Base-by-base conservation (phyloP, 2,888 invertebrate species). In the Morpho helenor region DNA sequence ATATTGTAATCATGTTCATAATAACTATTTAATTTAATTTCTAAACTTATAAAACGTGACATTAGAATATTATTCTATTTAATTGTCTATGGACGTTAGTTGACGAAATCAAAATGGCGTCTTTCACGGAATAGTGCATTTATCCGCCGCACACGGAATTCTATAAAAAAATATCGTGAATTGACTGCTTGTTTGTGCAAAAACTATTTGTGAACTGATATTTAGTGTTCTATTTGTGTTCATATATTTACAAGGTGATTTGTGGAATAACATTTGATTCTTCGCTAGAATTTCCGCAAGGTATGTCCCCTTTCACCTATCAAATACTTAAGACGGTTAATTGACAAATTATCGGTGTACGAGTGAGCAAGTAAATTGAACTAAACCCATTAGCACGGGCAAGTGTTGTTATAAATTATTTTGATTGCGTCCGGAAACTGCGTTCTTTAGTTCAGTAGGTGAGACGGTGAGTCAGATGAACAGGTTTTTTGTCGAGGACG, bases 21-120 rank as follows among this genome's bases (percentile, higher is more conserved):
- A 31, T 23, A 31, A 31, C 44, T 49, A 44, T 7, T 49, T 53
- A 7, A n/a, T 48, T 51, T 56, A 53, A 0, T 42, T 8, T 46
- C 41, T 59, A 47, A 49, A 40, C 10, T 56, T 43, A 16, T 52
- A 47, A 54, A 57, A 55, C 61, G 48, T 53, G 52, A 44, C 53
- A 60, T 52, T 59, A 31, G 31, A 46, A 56, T 54, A 52, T 56
- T 55, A 60, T 63, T 60, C 65, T 57, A 62, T 71, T 78, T 69
- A 73, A 59, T 82, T 84, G 81, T 87, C 84, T 84, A 70, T 83
- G 71, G 75, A 64, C 70, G 72, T 77, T 84, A 88, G 88, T 89
- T 86, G 89, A 90, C 88, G 90, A 90, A 87, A 89, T 89, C 89
- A 90, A 90, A 89, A 90, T 90, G 89, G 90, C 89, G 87, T 86